Base-by-base conservation (phyloP, 2,113 vertebrate genomes). In the Gnathonemus longibarbis region DNA sequence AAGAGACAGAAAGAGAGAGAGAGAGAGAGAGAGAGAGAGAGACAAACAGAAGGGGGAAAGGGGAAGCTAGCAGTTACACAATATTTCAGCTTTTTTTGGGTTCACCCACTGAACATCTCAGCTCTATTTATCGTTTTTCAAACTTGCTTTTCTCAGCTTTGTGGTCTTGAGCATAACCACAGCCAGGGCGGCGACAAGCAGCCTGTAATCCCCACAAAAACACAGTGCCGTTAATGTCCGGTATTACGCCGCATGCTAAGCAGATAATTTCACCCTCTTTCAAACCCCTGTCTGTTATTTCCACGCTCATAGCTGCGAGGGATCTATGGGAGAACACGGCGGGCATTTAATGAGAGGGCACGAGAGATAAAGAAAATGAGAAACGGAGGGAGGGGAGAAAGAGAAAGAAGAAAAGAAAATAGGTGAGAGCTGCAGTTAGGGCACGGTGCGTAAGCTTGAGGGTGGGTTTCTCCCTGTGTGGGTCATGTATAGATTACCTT, bases 391-490 rank as follows among this genome's bases (percentile, higher is more conserved):
- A 31, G 35, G 49, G 74, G 15, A 58, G 15, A 58, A 70, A 45
- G 35, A 45, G 90, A 62, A 15, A 42, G 45, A 39, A n/a, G 46
- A 31, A 89, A 11, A 39, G 10, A 58, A 45, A 89, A 90, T 83
- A 85, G 91, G 84, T 88, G 50, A 87, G 74, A 74, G 31, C 9
- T 48, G 56, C 42, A 42, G 17, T 48, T 15, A 48, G 77, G 66
- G 46, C 46, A 80, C 2, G 2, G 58, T 27, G 58, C 9, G 10
- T 66, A 10, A 3, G 62, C 62, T 66, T 66, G 62, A 0, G 2
- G 10, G n/a, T 66, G 1, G 1, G n/a, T 9, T 53, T 92, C n/a
- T 87, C 89, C 45, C 91, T 85, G 91, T 93, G 8, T 24, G 56
- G 56, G 56, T 66, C 58, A 66, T 27, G 8, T 66, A 66, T 66